Evolutionary conservation across 2,797 vertebrate species (phyloP).

Genomic region (Poeciliopsis infans): DNA sequence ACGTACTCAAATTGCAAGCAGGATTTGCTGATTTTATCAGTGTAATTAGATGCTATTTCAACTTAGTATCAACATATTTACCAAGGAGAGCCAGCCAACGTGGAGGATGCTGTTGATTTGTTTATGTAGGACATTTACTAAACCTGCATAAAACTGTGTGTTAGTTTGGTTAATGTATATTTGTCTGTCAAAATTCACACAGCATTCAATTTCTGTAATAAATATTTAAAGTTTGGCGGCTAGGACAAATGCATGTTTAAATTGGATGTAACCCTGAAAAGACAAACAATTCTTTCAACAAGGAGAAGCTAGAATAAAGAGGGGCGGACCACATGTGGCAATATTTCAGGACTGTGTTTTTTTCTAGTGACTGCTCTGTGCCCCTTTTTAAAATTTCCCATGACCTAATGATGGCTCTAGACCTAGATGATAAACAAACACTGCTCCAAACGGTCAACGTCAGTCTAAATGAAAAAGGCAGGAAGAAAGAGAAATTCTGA

Average conservation of each 20-base stretch:
- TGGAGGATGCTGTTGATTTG: neutral
- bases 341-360: slow-evolving; percentile 41
- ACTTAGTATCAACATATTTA: neutral
- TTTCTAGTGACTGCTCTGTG: slow-evolving; percentile 44
- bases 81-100: neutral
- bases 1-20: neutral
- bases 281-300: slow-evolving; percentile 4
- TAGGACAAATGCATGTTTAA: neutral
- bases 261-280: neutral
- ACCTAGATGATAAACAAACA: slow-evolving; percentile 27
- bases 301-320: slow-evolving; percentile 31
- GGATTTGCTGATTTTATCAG: neutral
- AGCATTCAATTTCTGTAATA: neutral
- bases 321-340: slow-evolving; percentile 44
- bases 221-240: neutral
- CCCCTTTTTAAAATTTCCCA: slow-evolving; percentile 64
- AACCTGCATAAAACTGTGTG: neutral
- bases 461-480: slow-evolving; percentile 22
- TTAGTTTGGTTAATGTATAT: neutral
- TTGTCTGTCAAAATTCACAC: neutral
- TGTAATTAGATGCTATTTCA: neutral
- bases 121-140: neutral
- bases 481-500: neutral
- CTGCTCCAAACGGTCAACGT: slow-evolving; percentile 14
- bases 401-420: slow-evolving; percentile 50